A percentile compares a stretch with the other conserved stretches of the same genome.
phyloP scores from a whole-genome alignment of 2,888 invertebrate species.

The Epistrophella euchroma region DNA sequence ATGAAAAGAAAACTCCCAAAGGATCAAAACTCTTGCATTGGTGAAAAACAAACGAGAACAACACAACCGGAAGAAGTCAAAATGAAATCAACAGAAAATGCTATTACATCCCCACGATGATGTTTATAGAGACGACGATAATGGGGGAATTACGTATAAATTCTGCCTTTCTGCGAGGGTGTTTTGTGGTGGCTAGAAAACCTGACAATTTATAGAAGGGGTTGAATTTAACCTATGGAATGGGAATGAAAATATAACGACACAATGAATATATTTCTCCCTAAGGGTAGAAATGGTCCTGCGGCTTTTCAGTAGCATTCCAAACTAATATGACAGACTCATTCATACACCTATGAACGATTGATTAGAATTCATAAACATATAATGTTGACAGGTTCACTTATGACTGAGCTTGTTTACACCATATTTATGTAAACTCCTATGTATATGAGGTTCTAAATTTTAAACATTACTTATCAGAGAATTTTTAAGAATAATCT shows the following conservation, averaged over 20 bases:
- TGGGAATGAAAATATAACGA: constrained; percentile 63
- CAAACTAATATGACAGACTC: constrained; percentile 58
- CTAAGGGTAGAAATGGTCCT: constrained; percentile 46
- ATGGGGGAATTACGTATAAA: constrained; percentile 57
- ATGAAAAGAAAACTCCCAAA: constrained; percentile 55
- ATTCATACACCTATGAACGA: constrained; percentile 64
- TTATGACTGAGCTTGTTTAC: constrained; percentile 56
- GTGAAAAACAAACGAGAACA: constrained; percentile 71
- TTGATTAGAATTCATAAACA: constrained; percentile 47
- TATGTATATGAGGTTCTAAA: not conserved
- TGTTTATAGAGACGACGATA: constrained; percentile 55
- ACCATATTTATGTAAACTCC: constrained; percentile 33
- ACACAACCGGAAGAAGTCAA: constrained; percentile 81
- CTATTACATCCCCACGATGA: constrained; percentile 77
- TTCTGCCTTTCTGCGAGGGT: constrained; percentile 67
- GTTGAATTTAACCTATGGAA: constrained; percentile 51
- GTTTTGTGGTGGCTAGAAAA: constrained; percentile 68
- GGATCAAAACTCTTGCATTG: constrained; percentile 64
- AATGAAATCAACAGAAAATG: constrained; percentile 83
- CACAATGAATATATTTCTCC: constrained; percentile 62
- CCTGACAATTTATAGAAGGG: constrained; percentile 60
- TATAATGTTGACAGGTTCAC: constrained; percentile 62
- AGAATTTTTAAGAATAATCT: not conserved
- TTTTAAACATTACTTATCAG: constrained; percentile 3
- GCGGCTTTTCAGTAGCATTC: constrained; percentile 37